Base-by-base conservation (phyloP, 2,888 invertebrate species). In the Heliconius erato region DNA sequence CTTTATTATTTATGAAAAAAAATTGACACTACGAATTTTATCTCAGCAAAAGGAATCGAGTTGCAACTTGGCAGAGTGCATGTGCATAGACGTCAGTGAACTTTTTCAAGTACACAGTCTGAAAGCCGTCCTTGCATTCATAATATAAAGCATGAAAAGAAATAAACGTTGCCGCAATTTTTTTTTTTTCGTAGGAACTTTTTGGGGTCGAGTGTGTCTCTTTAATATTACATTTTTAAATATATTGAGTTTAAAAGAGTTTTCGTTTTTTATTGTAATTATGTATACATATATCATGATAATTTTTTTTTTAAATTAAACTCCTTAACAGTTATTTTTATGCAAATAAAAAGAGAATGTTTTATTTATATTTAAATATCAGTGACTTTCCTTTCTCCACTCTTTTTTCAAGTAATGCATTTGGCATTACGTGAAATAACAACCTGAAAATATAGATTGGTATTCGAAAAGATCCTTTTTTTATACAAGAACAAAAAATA, bases 111-210 rank as follows among this genome's bases (percentile, higher is more conserved):
- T 79, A 74, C 72, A 80, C 49, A 79, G 83, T 83, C 84, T 84
- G 84, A 84, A 84, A 84, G 82, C 83, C 83, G 79, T 79, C 83
- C 74, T 82, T 83, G 82, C 83, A 79, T 80, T 84, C 81, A 82
- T 79, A 74, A 83, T 82, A 82, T 71, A 78, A 82, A 82, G 67
- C 77, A 65, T 78, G 82, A 80, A 80, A 78, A 82, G 79, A 74
- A 76, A 77, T 76, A 80, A 76, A 76, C 76, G 76, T n/a, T 76
- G 76, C 35, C 35, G 76, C n/a, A 40, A 35, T 76, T 63, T 76
- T 76, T 54, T 76, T 54, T 63, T 74, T 76, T 76, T 76, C 40
- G 35, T 35, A n/a, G 40, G 14, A n/a, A 76, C n/a, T 76, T 63
- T 65, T 76, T 40, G 35, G 59, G 76, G 76, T 76, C 76, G 76